Base-by-base conservation (phyloP, 1,140 invertebrate genomes). In the Limonius californicus region DNA sequence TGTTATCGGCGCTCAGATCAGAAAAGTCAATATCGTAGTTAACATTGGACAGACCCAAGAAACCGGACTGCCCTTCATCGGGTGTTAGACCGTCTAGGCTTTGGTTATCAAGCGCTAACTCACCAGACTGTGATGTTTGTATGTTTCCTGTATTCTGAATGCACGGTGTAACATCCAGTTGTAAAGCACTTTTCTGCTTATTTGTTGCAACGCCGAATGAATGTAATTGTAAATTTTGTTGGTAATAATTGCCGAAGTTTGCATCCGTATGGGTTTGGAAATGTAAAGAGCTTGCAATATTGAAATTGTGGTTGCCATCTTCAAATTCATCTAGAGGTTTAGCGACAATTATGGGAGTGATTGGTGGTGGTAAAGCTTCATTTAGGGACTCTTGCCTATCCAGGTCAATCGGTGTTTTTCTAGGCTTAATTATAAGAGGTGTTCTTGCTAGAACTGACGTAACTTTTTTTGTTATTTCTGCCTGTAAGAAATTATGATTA, bases 1-100 rank as follows among this genome's bases (percentile, higher is more conserved):
- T 87, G 68, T 86, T 87, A 2, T 88, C 86, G 0, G 80, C 83
- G 65, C 86, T 89, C 27, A 85, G 77, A 74, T 88, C 87, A 1
- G 85, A 88, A 50, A 87, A 76, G 70, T 88, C 86, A 45, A 89
- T 87, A 63, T 88, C 87, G 68, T 87, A 89, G 74, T 87, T 88
- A 16, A 88, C 83, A 68, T 85, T 85, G n/a, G 83, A 85, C 11
- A 88, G 69, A 1, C 83, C 84, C 0, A 82, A 79, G 0, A 78
- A 75, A 72, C 79, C 57, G 79, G 78, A 21, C 12, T 21, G n/a
- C 16, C 54, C 54, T 45, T 86, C 83, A 65, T 87, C 85, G n/a
- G n/a, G 27, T 6, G 11, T 32, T 15, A 19, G 42, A 53, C 85
- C 81, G 56, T 85, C 77, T 15, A 82, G 73, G 70, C 6, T 78